Conservation (phyloP, 2,113 vertebrate species). For the Stegostoma tigrinum region DNA sequence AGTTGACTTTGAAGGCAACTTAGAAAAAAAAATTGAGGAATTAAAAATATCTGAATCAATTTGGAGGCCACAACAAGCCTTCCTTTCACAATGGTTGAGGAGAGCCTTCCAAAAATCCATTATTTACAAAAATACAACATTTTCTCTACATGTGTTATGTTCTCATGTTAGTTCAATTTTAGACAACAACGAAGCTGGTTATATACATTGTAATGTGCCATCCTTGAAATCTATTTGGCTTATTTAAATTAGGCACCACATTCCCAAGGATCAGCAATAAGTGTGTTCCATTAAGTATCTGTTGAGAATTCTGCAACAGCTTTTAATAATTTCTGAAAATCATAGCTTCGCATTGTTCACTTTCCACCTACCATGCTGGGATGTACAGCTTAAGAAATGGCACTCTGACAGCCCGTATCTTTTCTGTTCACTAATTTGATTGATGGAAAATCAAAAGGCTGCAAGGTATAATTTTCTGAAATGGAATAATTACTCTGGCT, state of each 20-base stretch:
- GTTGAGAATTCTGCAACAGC: neutral
- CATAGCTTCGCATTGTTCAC: neutral
- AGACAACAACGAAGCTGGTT: neutral
- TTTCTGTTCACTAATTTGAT: neutral
- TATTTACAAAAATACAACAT: neutral
- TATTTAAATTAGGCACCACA: neutral
- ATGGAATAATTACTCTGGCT: neutral
- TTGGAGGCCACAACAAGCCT: neutral
- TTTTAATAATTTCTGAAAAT: neutral
- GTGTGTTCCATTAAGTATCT: neutral
- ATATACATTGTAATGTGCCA: neutral
- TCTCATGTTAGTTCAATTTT: neutral
- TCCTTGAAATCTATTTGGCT: neutral
- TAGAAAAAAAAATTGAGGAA: neutral
- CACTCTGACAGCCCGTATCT: neutral
- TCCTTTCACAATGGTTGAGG: neutral
- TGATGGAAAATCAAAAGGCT: neutral
- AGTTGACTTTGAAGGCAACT: neutral
- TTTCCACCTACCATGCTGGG: neutral
- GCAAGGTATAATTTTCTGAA: neutral
- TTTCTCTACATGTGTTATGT: neutral
- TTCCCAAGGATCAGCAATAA: neutral
- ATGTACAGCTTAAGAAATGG: neutral
- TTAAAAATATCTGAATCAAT: neutral
- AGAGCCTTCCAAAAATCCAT: neutral